Percentiles rank a stretch among this genome's conserved stretches.
These are phyloP conservation scores for Cladorhizidae sp. DNA, from an alignment of 37 sponge, comb jelly and placozoan genomes.

Conservation along the genomic window DNA sequence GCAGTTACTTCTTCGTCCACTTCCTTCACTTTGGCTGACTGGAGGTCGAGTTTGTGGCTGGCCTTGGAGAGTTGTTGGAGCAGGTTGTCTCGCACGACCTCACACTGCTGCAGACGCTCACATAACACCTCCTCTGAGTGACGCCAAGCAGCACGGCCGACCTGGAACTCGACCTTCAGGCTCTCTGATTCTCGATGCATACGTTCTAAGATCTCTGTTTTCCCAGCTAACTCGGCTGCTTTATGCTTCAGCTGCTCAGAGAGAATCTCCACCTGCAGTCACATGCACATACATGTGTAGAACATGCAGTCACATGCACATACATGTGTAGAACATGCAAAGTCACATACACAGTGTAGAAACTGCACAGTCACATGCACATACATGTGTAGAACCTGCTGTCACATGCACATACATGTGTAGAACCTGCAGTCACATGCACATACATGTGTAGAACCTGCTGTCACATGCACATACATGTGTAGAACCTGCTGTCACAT, in stretches of 20 bases:
- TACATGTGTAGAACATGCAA: too few relatives aligned
- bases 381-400: too few relatives aligned
- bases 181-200: conserved; percentile 15
- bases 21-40: neutral
- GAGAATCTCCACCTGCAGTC: conserved; percentile 15
- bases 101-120: conserved; percentile 24
- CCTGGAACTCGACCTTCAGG: neutral
- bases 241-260: conserved; percentile 23
- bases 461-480: too few relatives aligned
- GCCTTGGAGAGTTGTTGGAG: conserved; percentile 25
- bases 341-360: too few relatives aligned
- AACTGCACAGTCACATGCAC: too few relatives aligned
- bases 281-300: neutral
- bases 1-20: neutral
- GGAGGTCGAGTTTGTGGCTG: neutral
- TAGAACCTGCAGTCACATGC: too few relatives aligned
- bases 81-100: conserved; percentile 22
- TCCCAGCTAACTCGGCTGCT: conserved; percentile 4
- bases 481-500: too few relatives aligned
- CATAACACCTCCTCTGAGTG: conserved; percentile 8
- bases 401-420: too few relatives aligned
- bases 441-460: too few relatives aligned
- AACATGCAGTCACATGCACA: too few relatives aligned
- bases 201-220: neutral
- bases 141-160: neutral